Conservation (phyloP, 2,113 vertebrate species). For the Malurus cyaneus region DNA sequence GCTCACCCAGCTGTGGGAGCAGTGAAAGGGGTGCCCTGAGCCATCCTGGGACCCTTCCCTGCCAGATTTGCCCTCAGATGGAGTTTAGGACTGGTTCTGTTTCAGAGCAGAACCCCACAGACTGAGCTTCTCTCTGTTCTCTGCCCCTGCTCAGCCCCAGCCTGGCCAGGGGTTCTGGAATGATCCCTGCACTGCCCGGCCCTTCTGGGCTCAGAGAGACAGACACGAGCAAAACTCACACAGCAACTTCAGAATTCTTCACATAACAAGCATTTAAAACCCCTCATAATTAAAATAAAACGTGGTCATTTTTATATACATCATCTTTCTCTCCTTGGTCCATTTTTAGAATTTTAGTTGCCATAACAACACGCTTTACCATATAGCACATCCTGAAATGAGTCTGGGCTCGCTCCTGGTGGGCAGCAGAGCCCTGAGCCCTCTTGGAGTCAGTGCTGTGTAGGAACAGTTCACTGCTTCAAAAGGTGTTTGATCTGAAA, state of each 20-base stretch:
- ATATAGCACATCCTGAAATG: neutral
- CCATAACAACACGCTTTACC: slow-evolving; percentile 63
- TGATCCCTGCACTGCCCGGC: accelerated
- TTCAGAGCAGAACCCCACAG: neutral
- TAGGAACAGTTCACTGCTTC: neutral
- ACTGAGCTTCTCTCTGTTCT: accelerated
- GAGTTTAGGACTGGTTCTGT: neutral
- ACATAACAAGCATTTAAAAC: neutral
- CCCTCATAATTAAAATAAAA: neutral
- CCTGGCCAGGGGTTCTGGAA: accelerated
- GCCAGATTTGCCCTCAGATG: neutral
- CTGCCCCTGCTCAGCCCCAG: neutral
- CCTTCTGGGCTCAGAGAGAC: neutral
- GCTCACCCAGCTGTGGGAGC: neutral
- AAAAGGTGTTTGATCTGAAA: accelerated
- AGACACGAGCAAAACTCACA: neutral
- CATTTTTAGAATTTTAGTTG: slow-evolving; percentile 60
- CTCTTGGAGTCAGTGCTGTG: accelerated
- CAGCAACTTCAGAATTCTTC: neutral
- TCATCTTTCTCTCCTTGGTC: neutral
- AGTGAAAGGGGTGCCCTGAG: neutral
- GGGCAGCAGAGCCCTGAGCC: neutral
- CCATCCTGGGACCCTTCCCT: accelerated
- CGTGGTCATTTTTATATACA: slow-evolving; percentile 5
- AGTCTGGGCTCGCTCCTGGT: neutral